These are phyloP conservation scores for Anomalospiza imberbis DNA, from an alignment of 2,797 vertebrate species.

Conservation along the genomic window DNA sequence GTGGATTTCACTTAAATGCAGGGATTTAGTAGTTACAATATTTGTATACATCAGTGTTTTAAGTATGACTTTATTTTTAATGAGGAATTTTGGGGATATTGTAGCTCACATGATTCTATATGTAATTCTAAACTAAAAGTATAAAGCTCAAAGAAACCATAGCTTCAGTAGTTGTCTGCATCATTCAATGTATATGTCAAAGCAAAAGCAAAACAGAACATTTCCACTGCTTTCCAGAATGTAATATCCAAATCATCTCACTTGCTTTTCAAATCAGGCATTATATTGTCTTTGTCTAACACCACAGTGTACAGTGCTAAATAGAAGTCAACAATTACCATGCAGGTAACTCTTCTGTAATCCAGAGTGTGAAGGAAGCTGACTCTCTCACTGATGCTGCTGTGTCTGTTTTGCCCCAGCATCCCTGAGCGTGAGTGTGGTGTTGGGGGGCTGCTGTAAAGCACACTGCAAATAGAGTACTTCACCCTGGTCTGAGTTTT, in stretches of 20 bases:
- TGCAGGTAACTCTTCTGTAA: neutral
- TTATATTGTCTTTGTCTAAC: neutral
- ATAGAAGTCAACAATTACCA: neutral
- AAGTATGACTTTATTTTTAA: neutral
- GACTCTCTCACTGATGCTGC: neutral
- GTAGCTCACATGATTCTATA: neutral
- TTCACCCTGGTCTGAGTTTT: neutral
- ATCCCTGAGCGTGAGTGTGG: accelerated
- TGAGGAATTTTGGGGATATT: neutral
- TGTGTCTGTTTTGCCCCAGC: neutral
- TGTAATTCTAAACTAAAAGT: neutral
- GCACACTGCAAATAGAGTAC: neutral
- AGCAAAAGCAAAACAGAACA: neutral
- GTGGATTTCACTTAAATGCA: neutral
- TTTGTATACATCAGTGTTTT: neutral
- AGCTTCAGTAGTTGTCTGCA: neutral
- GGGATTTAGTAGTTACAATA: neutral
- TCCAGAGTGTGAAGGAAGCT: accelerated
- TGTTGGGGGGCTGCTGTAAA: neutral
- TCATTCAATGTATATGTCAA: neutral
- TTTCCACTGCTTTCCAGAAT: neutral
- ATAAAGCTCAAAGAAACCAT: neutral
- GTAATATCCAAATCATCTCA: neutral
- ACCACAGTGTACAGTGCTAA: neutral
- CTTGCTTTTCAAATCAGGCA: neutral